Conservation (phyloP, 2,888 invertebrate species). For the Pachliopta kotzebuea region DNA sequence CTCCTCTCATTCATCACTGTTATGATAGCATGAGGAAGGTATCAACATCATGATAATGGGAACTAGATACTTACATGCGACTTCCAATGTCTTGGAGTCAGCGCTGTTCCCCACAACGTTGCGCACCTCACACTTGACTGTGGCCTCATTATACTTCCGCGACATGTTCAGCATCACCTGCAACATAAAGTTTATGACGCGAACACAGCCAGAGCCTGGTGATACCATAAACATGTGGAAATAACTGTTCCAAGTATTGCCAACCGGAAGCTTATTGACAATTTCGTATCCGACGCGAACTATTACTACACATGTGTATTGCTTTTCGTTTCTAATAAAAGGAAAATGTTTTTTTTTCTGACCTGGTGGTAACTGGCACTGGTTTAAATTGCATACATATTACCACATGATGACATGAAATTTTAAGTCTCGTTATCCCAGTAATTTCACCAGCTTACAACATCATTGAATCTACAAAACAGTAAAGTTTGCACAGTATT, state of each 20-base stretch:
- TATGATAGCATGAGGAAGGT: too few relatives aligned
- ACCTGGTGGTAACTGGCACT: too few relatives aligned
- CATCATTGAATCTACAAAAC: too few relatives aligned
- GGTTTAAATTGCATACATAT: too few relatives aligned
- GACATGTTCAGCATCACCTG: conserved; percentile 89
- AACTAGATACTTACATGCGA: conserved; percentile 88
- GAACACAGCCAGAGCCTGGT: conserved; percentile 7
- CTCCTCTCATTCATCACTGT: too few relatives aligned
- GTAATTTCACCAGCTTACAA: too few relatives aligned
- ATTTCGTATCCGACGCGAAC: not conserved
- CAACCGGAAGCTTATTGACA: conserved; percentile 21
- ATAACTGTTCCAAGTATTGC: conserved; percentile 16
- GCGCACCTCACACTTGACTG: conserved; percentile 94
- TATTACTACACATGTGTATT: not conserved
- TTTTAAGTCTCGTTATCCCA: too few relatives aligned
- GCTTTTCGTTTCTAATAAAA: not conserved
- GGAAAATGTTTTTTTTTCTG: too few relatives aligned
- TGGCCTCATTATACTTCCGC: conserved; percentile 90
- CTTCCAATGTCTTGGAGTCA: conserved; percentile 92
- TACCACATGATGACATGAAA: too few relatives aligned
- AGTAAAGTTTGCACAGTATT: too few relatives aligned
- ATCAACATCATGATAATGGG: too few relatives aligned
- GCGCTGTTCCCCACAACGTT: conserved; percentile 95
- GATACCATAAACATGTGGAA: conserved; percentile 25
- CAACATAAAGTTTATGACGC: conserved; percentile 34